Evolutionary conservation across 2,797 vertebrate genomes (phyloP).

Genomic region (Uromys caudimaculatus): DNA sequence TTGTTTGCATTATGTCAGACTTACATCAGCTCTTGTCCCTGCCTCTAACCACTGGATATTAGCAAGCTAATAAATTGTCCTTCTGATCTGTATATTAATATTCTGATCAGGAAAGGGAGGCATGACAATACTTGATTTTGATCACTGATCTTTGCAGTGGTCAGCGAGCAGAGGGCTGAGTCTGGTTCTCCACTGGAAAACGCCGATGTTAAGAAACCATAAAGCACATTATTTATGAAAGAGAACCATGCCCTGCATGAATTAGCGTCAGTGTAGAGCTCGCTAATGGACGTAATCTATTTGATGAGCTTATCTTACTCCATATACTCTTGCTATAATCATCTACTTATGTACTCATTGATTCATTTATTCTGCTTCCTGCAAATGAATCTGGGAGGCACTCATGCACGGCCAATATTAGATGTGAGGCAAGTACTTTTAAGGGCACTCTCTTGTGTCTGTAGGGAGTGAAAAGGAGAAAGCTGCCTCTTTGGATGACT

Average conservation of each 20-base stretch:
- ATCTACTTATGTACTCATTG: slow-evolving; percentile 50
- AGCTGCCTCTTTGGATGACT: neutral
- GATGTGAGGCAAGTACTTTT: neutral
- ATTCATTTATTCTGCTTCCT: slow-evolving; percentile 21
- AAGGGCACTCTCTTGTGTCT: neutral
- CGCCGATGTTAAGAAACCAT: slow-evolving; percentile 35
- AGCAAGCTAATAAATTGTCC: slow-evolving; percentile 32
- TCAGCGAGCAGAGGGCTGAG: neutral
- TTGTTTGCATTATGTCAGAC: slow-evolving; percentile 49
- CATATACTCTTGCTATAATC: slow-evolving; percentile 20
- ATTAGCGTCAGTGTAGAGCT: slow-evolving; percentile 50
- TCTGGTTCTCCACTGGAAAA: slow-evolving; percentile 9
- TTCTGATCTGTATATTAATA: slow-evolving; percentile 50
- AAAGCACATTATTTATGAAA: slow-evolving; percentile 54
- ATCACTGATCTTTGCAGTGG: slow-evolving; percentile 39
- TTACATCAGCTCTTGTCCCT: slow-evolving; percentile 34
- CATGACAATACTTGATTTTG: neutral
- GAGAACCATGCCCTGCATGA: slow-evolving; percentile 28
- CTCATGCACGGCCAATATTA: neutral
- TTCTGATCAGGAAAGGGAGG: slow-evolving; percentile 41
- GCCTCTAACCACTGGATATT: slow-evolving; percentile 11
- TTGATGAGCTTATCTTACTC: neutral
- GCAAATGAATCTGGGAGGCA: neutral
- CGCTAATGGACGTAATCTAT: neutral
- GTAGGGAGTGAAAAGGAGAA: neutral